Conservation (phyloP, 2,888 invertebrate species). For the Stenodema calcarata region DNA sequence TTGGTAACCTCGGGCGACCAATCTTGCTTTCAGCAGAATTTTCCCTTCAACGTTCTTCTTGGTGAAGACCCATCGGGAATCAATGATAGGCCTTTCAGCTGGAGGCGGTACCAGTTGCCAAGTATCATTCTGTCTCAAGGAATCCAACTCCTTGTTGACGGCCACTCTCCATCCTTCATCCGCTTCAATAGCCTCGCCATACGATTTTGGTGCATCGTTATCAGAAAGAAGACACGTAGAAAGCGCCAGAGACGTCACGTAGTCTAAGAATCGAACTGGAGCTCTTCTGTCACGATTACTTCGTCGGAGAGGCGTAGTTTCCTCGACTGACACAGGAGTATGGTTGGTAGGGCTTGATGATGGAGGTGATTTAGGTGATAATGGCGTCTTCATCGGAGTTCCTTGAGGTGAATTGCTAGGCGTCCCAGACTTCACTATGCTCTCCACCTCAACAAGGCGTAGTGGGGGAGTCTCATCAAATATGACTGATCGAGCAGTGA, state of each 20-base stretch:
- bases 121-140: slow-evolving; percentile 28
- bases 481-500: slow-evolving; percentile 7
- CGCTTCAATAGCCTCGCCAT: slow-evolving; percentile 24
- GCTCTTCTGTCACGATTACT: slow-evolving; percentile 41
- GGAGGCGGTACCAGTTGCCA: slow-evolving; percentile 35
- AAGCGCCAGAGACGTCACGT: neutral
- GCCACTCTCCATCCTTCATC: slow-evolving; percentile 21
- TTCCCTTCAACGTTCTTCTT: slow-evolving; percentile 16
- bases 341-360: no score
- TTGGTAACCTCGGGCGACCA: slow-evolving; percentile 45
- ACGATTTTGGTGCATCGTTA: neutral
- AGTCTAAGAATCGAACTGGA: slow-evolving; percentile 23
- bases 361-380: neutral
- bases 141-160: slow-evolving; percentile 4
- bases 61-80: slow-evolving; percentile 33
- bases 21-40: slow-evolving; percentile 14
- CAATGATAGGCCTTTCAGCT: neutral
- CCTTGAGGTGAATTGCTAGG: neutral
- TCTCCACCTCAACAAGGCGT: neutral
- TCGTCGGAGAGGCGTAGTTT: neutral
- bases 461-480: slow-evolving; percentile 9
- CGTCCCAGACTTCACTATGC: neutral
- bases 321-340: neutral
- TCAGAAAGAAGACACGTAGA: neutral
- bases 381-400: neutral